Percentiles rank a stretch among this genome's conserved stretches.
Conservation (phyloP, 2,888 invertebrate genomes). For the Linnaemya vulpina region DNA sequence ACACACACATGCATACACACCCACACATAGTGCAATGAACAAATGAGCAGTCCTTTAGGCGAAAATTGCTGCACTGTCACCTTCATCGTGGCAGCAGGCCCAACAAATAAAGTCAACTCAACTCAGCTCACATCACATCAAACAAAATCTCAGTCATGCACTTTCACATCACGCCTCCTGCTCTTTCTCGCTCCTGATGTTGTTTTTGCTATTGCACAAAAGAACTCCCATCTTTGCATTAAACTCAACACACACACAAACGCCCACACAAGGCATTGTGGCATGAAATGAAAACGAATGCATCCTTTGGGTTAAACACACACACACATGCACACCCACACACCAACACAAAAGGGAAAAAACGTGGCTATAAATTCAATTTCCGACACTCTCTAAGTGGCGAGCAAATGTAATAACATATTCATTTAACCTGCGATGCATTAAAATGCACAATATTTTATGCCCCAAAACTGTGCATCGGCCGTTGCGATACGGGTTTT, state of each 20-base stretch:
- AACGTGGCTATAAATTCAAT: constrained; percentile 74
- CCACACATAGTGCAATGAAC: constrained; percentile 15
- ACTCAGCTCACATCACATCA: constrained; percentile 46
- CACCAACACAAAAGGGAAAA: constrained; percentile 16
- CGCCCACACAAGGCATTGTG: constrained; percentile 26
- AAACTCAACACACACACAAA: neutral
- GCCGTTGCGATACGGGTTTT: constrained; percentile 17
- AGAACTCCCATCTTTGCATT: constrained; percentile 13
- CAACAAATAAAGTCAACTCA: constrained; percentile 60
- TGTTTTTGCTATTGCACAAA: constrained; percentile 43
- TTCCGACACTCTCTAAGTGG: constrained; percentile 74
- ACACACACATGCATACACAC: neutral
- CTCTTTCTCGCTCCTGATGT: constrained; percentile 5
- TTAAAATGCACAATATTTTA: constrained; percentile 62
- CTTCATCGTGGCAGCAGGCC: constrained; percentile 29
- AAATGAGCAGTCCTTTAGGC: constrained; percentile 64
- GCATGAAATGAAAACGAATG: constrained; percentile 65
- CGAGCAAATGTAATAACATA: constrained; percentile 74
- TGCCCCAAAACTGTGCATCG: constrained; percentile 50
- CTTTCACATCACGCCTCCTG: constrained; percentile 46
- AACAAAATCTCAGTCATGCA: constrained; percentile 70
- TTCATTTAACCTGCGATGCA: constrained; percentile 74
- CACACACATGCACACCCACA: constrained; percentile 8
- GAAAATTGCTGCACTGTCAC: constrained; percentile 68
- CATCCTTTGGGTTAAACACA: constrained; percentile 66